Conservation (phyloP, 2,113 vertebrate genomes). For the Saguinus midas region DNA sequence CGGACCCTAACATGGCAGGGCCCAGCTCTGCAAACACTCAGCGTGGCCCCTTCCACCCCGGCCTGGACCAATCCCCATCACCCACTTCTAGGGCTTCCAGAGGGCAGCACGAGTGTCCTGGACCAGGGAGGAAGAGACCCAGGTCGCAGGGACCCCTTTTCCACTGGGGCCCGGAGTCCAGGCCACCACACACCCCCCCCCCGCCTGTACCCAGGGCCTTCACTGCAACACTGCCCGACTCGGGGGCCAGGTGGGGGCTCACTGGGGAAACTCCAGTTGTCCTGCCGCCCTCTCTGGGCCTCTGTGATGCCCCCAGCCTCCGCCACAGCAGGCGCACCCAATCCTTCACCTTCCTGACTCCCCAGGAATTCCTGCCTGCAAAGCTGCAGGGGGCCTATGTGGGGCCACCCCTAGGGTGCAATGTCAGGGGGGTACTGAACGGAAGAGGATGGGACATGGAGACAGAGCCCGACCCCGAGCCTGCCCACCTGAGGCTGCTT, state of each 20-base stretch:
- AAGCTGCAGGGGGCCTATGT: background rate
- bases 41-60: fast-evolving
- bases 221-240: fast-evolving
- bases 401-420: background rate
- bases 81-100: background rate
- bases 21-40: no score
- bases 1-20: fast-evolving
- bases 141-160: background rate
- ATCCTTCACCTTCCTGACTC: fast-evolving
- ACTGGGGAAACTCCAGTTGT: background rate
- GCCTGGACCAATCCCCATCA: fast-evolving
- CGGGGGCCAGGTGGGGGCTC: fast-evolving
- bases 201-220: background rate
- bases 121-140: background rate
- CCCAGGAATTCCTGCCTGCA: no score
- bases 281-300: background rate
- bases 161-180: background rate
- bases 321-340: fast-evolving
- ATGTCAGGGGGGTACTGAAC: fast-evolving
- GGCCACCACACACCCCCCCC: no score
- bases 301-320: fast-evolving
- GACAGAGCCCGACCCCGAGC: background rate
- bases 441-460: fast-evolving
- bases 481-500: background rate
- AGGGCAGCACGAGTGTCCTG: background rate